Evolutionary conservation across 2,113 vertebrate species (phyloP).

Genomic region (Megatriorchis doriae): DNA sequence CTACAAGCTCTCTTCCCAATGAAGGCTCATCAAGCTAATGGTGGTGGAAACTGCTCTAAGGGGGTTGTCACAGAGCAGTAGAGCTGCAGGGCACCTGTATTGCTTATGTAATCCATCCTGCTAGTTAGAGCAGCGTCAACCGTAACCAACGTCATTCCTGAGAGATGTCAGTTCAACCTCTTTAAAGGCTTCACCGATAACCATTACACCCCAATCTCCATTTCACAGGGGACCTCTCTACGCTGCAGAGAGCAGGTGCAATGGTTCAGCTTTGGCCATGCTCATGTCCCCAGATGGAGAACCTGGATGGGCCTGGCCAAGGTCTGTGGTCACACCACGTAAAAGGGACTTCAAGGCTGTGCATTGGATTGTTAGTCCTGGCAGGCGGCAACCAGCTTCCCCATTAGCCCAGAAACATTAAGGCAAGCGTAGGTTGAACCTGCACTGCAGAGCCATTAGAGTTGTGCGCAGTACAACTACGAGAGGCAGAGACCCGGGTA

Average conservation of each 20-base stretch:
- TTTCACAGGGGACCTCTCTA: neutral
- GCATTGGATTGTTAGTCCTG: neutral
- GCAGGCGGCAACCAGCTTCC: neutral
- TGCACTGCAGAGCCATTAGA: neutral
- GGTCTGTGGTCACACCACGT: neutral
- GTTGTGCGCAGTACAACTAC: fast-evolving
- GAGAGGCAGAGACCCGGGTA: neutral
- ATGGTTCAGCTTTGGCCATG: neutral
- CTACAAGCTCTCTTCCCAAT: neutral
- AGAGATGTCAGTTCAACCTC: neutral
- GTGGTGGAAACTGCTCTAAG: neutral
- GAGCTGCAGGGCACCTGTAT: neutral
- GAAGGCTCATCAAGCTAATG: neutral
- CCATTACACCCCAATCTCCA: neutral
- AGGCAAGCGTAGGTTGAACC: neutral
- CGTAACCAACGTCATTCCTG: fast-evolving
- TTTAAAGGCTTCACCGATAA: neutral
- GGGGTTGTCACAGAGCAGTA: neutral
- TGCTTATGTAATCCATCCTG: neutral
- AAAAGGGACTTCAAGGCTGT: neutral
- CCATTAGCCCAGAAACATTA: neutral
- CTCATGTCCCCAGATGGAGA: neutral
- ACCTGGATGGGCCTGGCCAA: neutral
- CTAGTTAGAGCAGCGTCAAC: neutral
- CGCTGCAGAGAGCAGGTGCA: neutral